Conservation (phyloP, 2,113 vertebrate genomes). For the Dasypus novemcinctus region DNA sequence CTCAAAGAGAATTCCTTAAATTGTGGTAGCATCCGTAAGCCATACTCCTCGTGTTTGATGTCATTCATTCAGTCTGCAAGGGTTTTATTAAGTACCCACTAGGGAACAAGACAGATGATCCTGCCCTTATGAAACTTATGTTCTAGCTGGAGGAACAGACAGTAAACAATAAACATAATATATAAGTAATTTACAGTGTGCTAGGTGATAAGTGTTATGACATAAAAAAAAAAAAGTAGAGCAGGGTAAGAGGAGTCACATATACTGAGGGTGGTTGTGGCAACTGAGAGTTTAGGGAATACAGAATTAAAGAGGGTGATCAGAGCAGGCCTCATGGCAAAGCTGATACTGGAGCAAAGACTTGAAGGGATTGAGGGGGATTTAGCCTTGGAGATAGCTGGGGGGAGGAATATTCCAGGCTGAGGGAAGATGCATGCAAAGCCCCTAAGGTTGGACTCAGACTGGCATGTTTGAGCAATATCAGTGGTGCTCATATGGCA, state of each 20-base stretch:
- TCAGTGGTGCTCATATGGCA: not conserved
- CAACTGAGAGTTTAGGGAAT: not conserved
- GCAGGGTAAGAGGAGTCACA: not conserved
- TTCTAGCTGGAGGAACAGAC: not conserved
- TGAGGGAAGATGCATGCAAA: not conserved
- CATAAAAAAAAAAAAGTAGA: not conserved
- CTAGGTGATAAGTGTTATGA: not conserved
- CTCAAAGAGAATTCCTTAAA: not conserved
- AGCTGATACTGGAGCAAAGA: not conserved
- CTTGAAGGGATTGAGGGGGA: not conserved
- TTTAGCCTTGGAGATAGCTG: not conserved
- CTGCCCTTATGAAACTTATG: not conserved
- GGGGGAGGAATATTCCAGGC: not conserved
- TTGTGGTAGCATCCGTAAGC: not conserved
- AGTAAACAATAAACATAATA: not conserved
- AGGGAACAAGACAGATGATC: not conserved
- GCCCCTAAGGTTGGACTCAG: not conserved
- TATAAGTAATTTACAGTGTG: not conserved
- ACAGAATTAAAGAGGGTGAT: not conserved
- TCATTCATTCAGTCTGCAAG: not conserved
- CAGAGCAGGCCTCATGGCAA: not conserved
- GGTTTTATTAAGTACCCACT: not conserved
- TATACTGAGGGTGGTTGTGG: not conserved
- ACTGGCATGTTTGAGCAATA: not conserved
- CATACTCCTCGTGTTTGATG: not conserved